phyloP scores from a whole-genome alignment of 2,888 invertebrate species.

The Drosophila siamana region DNA sequence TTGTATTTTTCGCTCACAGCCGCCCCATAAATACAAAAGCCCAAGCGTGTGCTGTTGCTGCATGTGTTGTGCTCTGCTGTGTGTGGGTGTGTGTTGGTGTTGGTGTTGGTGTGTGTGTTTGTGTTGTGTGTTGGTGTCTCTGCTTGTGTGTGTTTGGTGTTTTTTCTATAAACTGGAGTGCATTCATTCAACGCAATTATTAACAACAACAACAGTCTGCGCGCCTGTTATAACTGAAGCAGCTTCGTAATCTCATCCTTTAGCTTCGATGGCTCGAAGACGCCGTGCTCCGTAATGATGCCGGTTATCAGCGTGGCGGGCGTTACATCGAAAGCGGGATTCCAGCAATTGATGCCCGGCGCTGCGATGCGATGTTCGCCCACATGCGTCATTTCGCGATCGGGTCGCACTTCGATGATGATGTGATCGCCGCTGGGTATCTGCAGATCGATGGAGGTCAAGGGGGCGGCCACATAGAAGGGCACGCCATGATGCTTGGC shows the following conservation, averaged over 20 bases:
- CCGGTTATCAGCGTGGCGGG: slow-evolving; percentile 96
- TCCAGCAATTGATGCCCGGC: slow-evolving; percentile 96
- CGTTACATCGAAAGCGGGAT: slow-evolving; percentile 99
- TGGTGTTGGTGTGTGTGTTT: slow-evolving; percentile 16
- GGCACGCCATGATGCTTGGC: slow-evolving; percentile 96
- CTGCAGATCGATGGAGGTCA: slow-evolving; percentile 94
- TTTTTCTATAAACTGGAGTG: slow-evolving; percentile 62
- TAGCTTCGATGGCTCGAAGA: slow-evolving; percentile 88
- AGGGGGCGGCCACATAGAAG: slow-evolving; percentile 97
- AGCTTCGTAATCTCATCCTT: slow-evolving; percentile 79
- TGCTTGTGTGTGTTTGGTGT: slow-evolving; percentile 6
- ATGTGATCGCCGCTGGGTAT: slow-evolving; percentile 93
- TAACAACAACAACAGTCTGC: slow-evolving; percentile 46
- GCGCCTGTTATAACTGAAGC: slow-evolving; percentile 65
- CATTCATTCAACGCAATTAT: slow-evolving; percentile 58
- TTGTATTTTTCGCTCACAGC: slow-evolving; percentile 53
- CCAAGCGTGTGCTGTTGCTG: slow-evolving; percentile 10
- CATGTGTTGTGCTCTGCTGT: slow-evolving; percentile 29
- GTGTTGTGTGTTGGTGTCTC: slow-evolving; percentile 5
- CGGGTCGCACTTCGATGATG: slow-evolving; percentile 96
- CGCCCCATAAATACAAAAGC: slow-evolving; percentile 46
- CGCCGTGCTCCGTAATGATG: slow-evolving; percentile 97
- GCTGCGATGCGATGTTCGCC: slow-evolving; percentile 95
- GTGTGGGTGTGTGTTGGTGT: slow-evolving; percentile 28
- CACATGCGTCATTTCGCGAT: slow-evolving; percentile 95